These are phyloP conservation scores for Cercopithecus petaurista DNA, from an alignment of 2,797 vertebrate species.

Conservation along the genomic window DNA sequence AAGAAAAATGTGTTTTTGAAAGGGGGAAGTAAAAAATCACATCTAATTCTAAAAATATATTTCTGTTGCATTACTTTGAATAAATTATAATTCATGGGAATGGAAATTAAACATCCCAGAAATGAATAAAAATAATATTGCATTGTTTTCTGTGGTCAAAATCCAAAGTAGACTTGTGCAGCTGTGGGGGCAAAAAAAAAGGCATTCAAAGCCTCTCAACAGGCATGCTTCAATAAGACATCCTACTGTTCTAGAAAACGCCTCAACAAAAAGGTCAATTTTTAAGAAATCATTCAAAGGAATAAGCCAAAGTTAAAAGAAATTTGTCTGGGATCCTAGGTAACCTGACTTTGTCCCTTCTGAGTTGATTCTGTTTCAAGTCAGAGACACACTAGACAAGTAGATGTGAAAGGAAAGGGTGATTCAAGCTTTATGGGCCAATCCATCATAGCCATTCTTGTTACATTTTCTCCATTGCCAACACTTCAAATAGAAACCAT, in stretches of 20 bases:
- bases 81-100: conserved; percentile 38
- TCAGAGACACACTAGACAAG: conserved; percentile 37
- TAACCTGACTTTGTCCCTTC: conserved; percentile 17
- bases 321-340: conserved; percentile 58
- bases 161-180: not conserved
- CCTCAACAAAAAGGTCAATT: not conserved
- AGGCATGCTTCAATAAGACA: conserved; percentile 43
- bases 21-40: not conserved
- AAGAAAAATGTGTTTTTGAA: not conserved
- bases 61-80: conserved; percentile 30
- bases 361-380: conserved; percentile 54
- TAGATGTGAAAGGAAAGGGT: not conserved
- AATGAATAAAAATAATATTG: not conserved
- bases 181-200: not conserved
- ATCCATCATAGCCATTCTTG: not conserved
- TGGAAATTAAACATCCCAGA: conserved; percentile 8
- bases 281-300: conserved; percentile 56
- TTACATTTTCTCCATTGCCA: not conserved
- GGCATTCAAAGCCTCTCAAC: not conserved
- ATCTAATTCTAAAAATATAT: conserved; percentile 1
- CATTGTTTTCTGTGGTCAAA: conserved; percentile 24
- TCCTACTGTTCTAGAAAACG: conserved; percentile 50
- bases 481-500: conserved; percentile 51
- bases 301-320: conserved; percentile 61
- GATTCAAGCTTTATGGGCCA: not conserved